A percentile compares a stretch with the other conserved stretches of the same genome.
These are phyloP conservation scores for Magallana gigas DNA, from an alignment of 1,140 invertebrate species.

Conservation along the genomic window DNA sequence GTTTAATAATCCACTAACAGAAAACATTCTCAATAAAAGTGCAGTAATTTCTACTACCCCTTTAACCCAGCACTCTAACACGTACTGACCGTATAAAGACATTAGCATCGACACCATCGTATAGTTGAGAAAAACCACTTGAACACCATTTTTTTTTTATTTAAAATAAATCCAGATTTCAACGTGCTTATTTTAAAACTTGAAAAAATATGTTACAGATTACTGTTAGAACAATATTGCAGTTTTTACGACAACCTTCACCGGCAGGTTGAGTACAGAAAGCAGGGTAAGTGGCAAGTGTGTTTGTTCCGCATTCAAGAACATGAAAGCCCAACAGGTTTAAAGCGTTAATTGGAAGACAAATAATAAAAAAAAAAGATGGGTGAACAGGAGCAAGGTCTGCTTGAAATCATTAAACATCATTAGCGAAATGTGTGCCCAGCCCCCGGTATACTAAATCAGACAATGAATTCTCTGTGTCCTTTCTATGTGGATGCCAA, in stretches of 20 bases:
- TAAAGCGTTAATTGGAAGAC: slow-evolving; percentile 12
- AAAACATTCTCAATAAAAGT: no score
- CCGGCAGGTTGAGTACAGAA: neutral
- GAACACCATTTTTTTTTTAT: no score
- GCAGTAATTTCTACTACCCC: no score
- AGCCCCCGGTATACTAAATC: neutral
- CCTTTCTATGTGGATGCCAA: neutral
- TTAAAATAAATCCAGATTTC: no score
- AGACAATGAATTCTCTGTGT: neutral
- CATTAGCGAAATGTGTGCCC: neutral
- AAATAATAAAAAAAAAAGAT: neutral
- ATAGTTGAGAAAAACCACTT: no score
- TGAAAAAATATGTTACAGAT: no score
- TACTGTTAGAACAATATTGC: no score
- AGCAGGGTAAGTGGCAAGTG: neutral
- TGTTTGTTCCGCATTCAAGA: slow-evolving; percentile 18
- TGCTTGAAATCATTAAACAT: slow-evolving; percentile 21
- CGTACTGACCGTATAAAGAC: no score
- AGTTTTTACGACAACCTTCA: neutral
- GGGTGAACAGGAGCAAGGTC: neutral
- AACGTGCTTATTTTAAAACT: no score
- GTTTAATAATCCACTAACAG: no score
- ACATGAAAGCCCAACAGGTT: slow-evolving; percentile 2
- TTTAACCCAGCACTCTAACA: no score
- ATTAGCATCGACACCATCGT: no score